Evolutionary conservation across 30 jellyfish, hydroid and myxozoan species (phyloP), one percentile per base, ranked within the genome.

Genomic region (Turritopsis dohrnii): DNA sequence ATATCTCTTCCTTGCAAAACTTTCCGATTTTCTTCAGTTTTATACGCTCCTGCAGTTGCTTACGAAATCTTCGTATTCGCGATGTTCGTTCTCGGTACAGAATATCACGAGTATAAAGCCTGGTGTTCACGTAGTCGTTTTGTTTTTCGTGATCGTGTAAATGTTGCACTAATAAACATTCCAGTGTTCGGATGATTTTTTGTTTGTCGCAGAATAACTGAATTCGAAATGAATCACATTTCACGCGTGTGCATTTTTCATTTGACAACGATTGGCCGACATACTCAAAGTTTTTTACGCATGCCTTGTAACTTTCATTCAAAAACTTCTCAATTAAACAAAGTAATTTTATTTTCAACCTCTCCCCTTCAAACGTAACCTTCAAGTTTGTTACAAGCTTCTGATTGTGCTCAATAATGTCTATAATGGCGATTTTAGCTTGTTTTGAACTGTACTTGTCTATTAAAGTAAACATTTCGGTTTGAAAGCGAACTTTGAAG

Each of bases 21-120:
- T 80, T 27, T 65, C 87, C 87, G n/a, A 80, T 71, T 26, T 80
- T 80, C 53, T 80, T 80, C 76, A 80, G 21, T 65, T 80, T 80
- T 84, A 80, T 80, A n/a, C 65, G 54, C 17, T 25, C 21, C 4
- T 81, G 28, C 53, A 80, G 0, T 16, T 80, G 53, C 16, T 80
- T n/a, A 18, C 79, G 79, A 17, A 80, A 53, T 53, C 65, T 65
- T 80, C 87, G 79, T 80, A 80, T 80, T 65, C 79, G 21, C 20
- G 87, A 41, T 1, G 79, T 19, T 21, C 87, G 52, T 22, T 52
- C 81, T 28, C 87, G 87, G n/a, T 31, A 30, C 7, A 53, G 31
- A 18, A 52, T 18, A 18, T 80, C 87, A 20, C 71, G 72, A 7
- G 28, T 69, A 27, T 69, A 69, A 69, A 9, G 9, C 77, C 30